A percentile compares a stretch with the other conserved stretches of the same genome.
These are phyloP conservation scores for Ardeotis arabs DNA, from an alignment of 2,113 vertebrate species.

Conservation along the genomic window DNA sequence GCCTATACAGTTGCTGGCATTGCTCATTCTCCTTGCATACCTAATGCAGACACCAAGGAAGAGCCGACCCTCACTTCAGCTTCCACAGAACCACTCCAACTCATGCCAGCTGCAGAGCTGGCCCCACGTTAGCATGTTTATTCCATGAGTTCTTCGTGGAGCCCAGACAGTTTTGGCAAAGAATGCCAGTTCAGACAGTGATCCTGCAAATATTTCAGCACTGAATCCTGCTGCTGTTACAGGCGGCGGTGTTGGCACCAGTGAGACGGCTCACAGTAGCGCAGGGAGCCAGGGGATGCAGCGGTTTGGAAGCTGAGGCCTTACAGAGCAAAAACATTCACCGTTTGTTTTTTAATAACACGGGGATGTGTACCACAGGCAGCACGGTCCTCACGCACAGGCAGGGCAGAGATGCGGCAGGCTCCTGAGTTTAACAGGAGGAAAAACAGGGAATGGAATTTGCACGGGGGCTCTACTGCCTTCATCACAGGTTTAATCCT, in stretches of 20 bases:
- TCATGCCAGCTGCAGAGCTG: neutral
- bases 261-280: neutral
- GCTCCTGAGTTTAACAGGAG: neutral
- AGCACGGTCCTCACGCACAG: neutral
- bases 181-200: neutral
- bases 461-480: neutral
- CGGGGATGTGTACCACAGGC: accelerated
- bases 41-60: constrained; percentile 31
- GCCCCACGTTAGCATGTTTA: constrained; percentile 41
- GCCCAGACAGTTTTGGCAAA: constrained; percentile 21
- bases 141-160: constrained; percentile 37
- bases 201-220: neutral
- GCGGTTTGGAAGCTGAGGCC: neutral
- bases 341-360: neutral
- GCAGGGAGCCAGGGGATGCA: neutral
- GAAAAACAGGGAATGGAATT: neutral
- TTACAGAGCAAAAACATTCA: neutral
- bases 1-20: constrained; percentile 51
- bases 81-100: neutral
- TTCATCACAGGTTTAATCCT: neutral
- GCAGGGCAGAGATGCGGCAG: neutral
- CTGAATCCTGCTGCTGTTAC: neutral
- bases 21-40: constrained; percentile 55
- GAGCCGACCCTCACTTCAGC: neutral
- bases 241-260: neutral